These are phyloP conservation scores for Phaethornis superciliosus DNA, from an alignment of 2,113 vertebrate species.

Conservation along the genomic window DNA sequence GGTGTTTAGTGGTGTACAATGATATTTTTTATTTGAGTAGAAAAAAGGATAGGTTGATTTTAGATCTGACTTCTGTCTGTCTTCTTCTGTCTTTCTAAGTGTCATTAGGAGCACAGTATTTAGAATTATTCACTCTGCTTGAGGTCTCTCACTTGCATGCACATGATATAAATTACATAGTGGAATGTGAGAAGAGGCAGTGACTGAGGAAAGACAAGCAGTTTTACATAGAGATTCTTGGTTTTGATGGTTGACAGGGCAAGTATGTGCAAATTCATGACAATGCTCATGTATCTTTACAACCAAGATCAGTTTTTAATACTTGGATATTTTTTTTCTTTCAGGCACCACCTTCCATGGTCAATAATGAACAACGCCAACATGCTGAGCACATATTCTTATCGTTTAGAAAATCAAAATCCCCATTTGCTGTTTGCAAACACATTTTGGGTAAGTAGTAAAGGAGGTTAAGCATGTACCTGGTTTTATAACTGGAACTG, in stretches of 20 bases:
- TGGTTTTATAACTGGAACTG: neutral
- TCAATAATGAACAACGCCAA: conserved; percentile 95
- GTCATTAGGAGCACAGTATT: neutral
- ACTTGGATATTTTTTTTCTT: neutral
- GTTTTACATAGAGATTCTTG: neutral
- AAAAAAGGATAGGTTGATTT: neutral
- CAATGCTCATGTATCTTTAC: neutral
- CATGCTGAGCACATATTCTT: conserved; percentile 98
- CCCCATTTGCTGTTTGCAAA: conserved; percentile 97
- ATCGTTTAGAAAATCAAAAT: conserved; percentile 98
- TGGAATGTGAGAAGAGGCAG: neutral
- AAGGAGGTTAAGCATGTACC: neutral
- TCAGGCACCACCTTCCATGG: conserved; percentile 98
- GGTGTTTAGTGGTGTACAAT: neutral
- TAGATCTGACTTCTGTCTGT: neutral
- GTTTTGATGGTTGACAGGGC: neutral
- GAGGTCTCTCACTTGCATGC: neutral
- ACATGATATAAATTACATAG: neutral
- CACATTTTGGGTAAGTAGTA: conserved; percentile 92
- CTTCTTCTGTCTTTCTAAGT: neutral
- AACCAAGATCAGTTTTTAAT: neutral
- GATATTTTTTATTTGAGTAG: neutral
- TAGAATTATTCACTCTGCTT: neutral
- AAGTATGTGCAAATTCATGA: neutral
- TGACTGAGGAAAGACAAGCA: neutral